These are phyloP conservation scores for Trematomus bernacchii DNA, from an alignment of 2,797 vertebrate species.

Conservation along the genomic window DNA sequence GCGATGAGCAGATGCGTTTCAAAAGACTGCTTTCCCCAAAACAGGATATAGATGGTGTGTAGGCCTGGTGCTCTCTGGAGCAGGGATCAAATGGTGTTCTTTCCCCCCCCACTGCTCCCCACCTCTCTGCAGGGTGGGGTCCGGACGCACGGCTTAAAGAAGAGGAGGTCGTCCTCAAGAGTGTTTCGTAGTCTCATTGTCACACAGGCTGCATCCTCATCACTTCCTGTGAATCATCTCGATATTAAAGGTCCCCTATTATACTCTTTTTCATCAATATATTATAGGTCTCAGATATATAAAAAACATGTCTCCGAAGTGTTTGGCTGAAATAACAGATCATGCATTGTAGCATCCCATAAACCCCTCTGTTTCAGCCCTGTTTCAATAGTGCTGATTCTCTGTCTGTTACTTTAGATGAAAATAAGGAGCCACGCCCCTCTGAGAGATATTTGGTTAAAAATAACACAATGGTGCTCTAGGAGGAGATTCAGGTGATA, in stretches of 20 bases:
- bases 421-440: too few relatives aligned
- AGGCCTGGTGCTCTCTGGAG: conserved; percentile 70
- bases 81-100: conserved; percentile 75
- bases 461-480: too few relatives aligned
- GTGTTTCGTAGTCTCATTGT: conserved; percentile 61
- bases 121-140: conserved; percentile 61
- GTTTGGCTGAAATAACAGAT: too few relatives aligned
- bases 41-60: conserved; percentile 85
- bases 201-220: conserved; percentile 43
- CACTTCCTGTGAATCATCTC: conserved; percentile 65
- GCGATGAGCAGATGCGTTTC: conserved; percentile 79
- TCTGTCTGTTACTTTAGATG: too few relatives aligned
- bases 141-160: conserved; percentile 54
- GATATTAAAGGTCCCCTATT: conserved; percentile 19
- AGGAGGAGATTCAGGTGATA: too few relatives aligned
- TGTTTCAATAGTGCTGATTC: too few relatives aligned
- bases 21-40: conserved; percentile 77
- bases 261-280: too few relatives aligned
- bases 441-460: too few relatives aligned
- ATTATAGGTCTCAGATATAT: too few relatives aligned
- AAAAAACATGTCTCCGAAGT: too few relatives aligned
- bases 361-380: too few relatives aligned
- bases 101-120: conserved; percentile 69
- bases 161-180: conserved; percentile 55
- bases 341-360: too few relatives aligned